Percentiles rank a stretch among this genome's conserved stretches.
These are phyloP conservation scores for Eubucco bourcierii DNA, from an alignment of 2,113 vertebrate species.

Conservation along the genomic window DNA sequence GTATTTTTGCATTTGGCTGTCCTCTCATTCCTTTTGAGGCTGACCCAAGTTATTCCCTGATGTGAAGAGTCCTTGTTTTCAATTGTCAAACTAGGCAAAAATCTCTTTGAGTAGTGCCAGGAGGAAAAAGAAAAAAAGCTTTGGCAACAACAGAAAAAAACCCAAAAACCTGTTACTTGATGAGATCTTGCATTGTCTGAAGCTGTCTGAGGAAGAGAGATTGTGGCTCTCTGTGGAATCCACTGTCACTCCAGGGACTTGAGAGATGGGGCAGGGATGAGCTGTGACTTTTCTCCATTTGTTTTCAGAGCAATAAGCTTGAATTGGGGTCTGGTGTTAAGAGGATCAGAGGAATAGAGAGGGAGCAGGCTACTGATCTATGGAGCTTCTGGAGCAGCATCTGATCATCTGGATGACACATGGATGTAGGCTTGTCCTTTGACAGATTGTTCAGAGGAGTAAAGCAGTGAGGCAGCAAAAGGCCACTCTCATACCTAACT, in stretches of 20 bases:
- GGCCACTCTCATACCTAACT: neutral
- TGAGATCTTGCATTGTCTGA: neutral
- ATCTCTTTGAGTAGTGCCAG: neutral
- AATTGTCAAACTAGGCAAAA: neutral
- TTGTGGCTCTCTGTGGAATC: constrained; percentile 7
- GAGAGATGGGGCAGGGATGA: neutral
- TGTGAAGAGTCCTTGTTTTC: neutral
- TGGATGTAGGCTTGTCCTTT: constrained; percentile 25
- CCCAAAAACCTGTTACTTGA: neutral
- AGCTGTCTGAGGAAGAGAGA: neutral
- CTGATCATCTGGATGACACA: constrained; percentile 62
- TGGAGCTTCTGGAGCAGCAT: constrained; percentile 45
- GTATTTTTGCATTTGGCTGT: neutral
- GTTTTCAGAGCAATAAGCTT: neutral
- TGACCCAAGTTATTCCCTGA: neutral
- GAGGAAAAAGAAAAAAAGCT: neutral
- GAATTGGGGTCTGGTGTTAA: neutral
- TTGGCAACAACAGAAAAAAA: neutral
- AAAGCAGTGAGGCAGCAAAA: constrained; percentile 26
- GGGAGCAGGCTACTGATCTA: constrained; percentile 42
- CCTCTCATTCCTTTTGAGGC: neutral
- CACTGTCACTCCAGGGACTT: neutral
- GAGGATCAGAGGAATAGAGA: constrained; percentile 44
- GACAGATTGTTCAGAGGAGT: neutral
- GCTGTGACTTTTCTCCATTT: neutral